Base-by-base conservation (phyloP, 2,888 invertebrate species). In the Oscheius sp. region DNA sequence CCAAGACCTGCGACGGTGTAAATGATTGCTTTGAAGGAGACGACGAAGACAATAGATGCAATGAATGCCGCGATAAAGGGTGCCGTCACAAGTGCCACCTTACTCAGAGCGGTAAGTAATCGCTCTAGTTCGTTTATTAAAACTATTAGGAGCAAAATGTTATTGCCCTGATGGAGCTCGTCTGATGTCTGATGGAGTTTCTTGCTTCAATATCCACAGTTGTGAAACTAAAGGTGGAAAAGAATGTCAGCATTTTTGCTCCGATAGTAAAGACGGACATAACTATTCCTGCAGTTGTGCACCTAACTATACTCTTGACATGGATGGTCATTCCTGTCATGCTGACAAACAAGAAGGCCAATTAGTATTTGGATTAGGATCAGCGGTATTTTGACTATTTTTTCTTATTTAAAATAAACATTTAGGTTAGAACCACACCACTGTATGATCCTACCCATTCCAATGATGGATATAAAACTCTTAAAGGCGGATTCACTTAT, bases 221-320 rank as follows among this genome's bases (percentile, higher is more conserved):
- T 80, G 80, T 50, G 55, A 52, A 33, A 55, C 64, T 10, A 58
- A 64, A 20, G 71, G 70, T 20, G 63, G 66, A 10, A 58, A 58
- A 25, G 63, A 61, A 17, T 98, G 97, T 88, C 93, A 94, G 81
- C 97, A 98, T 87, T 92, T 93, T 70, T 98, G 97, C 87, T 92
- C 95, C 75, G 97, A 97, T 88, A 96, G 95, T 0, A 89, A 95
- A 29, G 93, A 93, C 31, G 91, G 91, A 61, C 89, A 86, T 5
- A 55, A 70, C 20, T 79, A 71, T 73, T 31, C 50, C 23, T 82
- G 81, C 65, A 64, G 57, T 25, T 82, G 82, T 53, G 79, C 75
- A 12, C 55, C 69, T 31, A 80, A 79, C 29, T 82, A 80, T 61
- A 23, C 39, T 12, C 69, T 82, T 25, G 46, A 50, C 6, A 65